Conservation (phyloP, 2,113 vertebrate genomes). For the Meles meles region DNA sequence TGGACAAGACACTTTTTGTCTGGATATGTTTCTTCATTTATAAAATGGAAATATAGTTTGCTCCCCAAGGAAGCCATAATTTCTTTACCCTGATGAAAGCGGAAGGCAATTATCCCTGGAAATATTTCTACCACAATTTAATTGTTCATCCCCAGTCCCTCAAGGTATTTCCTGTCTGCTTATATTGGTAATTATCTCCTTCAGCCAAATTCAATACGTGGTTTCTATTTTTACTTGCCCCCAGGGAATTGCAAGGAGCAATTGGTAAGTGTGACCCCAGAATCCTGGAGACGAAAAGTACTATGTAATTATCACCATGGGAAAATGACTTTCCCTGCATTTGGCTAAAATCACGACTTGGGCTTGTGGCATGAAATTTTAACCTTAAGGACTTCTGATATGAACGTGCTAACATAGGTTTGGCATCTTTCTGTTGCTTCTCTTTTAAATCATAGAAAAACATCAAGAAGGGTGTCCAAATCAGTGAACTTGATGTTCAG, state of each 20-base stretch:
- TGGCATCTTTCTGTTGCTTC: not conserved
- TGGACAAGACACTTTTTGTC: not conserved
- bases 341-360: not conserved
- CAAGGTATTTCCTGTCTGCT: not conserved
- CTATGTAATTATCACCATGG: constrained; percentile 40
- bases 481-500: not conserved
- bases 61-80: constrained; percentile 15
- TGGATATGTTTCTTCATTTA: not conserved
- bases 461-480: not conserved
- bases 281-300: constrained; percentile 19
- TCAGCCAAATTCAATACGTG: constrained; percentile 28
- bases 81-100: not conserved
- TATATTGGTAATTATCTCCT: constrained; percentile 35
- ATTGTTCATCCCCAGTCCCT: constrained; percentile 15
- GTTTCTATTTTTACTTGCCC: constrained; percentile 38
- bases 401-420: not conserved
- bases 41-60: not conserved
- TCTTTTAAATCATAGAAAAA: not conserved
- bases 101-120: not conserved
- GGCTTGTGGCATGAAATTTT: not conserved
- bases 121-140: not conserved
- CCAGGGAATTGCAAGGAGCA: constrained; percentile 11
- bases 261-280: constrained; percentile 20
- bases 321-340: not conserved
- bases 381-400: not conserved